phyloP scores from a whole-genome alignment of 2,113 vertebrate genomes.

The Ailurus styani region DNA sequence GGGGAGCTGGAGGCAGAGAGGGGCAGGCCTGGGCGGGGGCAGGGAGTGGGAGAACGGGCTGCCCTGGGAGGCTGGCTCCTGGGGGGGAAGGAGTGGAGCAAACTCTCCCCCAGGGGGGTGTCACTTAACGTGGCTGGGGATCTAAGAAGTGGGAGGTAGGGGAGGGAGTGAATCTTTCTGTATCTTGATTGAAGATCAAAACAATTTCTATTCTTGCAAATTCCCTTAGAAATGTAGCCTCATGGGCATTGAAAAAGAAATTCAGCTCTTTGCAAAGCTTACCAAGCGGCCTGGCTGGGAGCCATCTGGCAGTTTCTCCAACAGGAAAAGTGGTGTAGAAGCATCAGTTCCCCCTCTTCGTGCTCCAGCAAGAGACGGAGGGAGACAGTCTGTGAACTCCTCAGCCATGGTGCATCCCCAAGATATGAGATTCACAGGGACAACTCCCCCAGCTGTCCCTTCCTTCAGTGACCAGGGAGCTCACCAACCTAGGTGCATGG shows the following conservation, averaged over 20 bases:
- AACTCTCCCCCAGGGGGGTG: neutral
- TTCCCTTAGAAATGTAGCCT: slow-evolving; percentile 43
- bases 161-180: neutral
- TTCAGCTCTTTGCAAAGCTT: slow-evolving; percentile 19
- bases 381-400: neutral
- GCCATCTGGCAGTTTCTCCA: slow-evolving; percentile 9
- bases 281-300: slow-evolving; percentile 8
- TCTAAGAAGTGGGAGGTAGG: neutral
- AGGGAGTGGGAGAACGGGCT: neutral
- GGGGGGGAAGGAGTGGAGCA: neutral
- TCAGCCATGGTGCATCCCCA: rapidly evolving
- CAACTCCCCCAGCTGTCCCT: neutral
- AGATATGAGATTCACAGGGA: neutral
- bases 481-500: neutral
- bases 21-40: no score
- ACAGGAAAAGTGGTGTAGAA: neutral
- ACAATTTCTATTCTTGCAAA: slow-evolving; percentile 61
- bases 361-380: neutral
- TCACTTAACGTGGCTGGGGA: neutral
- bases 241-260: neutral
- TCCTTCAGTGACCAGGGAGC: neutral
- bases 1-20: neutral
- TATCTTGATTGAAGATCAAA: slow-evolving; percentile 56
- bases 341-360: neutral
- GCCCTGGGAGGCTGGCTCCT: neutral